phyloP scores from a whole-genome alignment of 2,888 invertebrate species.

The Andricus curvator region DNA sequence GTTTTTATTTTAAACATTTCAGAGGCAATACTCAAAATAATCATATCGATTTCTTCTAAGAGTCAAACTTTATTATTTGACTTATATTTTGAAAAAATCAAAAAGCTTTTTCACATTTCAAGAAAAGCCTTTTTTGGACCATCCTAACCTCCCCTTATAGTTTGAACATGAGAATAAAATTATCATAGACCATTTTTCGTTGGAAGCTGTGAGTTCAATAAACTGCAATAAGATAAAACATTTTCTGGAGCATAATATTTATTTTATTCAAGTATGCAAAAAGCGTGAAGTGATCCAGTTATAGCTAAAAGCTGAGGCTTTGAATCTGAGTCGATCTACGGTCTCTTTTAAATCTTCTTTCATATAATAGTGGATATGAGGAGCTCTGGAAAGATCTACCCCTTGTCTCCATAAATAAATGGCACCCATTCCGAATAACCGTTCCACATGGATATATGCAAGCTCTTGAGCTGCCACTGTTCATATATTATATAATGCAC shows the following conservation, averaged over 20 bases:
- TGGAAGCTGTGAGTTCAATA: background rate
- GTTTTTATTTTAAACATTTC: no score
- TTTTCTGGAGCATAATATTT: background rate
- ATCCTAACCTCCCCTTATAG: no score
- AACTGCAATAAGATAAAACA: no score
- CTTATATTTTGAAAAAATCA: no score
- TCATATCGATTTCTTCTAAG: no score
- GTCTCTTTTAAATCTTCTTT: slow-evolving; percentile 25
- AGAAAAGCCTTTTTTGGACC: no score
- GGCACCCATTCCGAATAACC: slow-evolving; percentile 49
- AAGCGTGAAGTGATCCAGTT: background rate
- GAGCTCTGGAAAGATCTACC: slow-evolving; percentile 24
- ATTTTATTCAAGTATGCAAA: slow-evolving; percentile 1
- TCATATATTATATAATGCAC: slow-evolving; percentile 30
- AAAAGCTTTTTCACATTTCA: no score
- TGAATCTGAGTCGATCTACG: slow-evolving; percentile 27
- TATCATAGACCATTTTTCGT: background rate
- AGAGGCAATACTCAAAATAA: no score
- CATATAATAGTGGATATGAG: slow-evolving; percentile 33
- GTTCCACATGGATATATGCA: slow-evolving; percentile 44
- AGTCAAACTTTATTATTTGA: no score
- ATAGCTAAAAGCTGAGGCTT: background rate
- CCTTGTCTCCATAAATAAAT: slow-evolving; percentile 52
- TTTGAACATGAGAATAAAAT: background rate
- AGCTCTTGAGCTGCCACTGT: slow-evolving; percentile 14